Evolutionary conservation across 1,140 invertebrate species (phyloP).

Genomic region (Ips nitidus): DNA sequence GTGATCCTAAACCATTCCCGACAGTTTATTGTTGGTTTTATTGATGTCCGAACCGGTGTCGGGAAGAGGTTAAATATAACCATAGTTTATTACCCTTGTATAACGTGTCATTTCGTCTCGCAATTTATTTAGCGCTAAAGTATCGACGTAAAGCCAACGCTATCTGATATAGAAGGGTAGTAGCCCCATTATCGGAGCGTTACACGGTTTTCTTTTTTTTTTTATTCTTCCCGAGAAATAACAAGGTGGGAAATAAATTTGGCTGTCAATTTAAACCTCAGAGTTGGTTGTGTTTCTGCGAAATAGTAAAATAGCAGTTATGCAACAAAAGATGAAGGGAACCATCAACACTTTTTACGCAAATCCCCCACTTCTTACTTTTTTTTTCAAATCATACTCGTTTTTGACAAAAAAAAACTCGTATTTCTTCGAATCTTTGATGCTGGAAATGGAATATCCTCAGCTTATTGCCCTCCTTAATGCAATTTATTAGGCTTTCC

Average conservation of each 20-base stretch:
- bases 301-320: too few relatives aligned
- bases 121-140: conserved; percentile 21
- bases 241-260: conserved; percentile 13
- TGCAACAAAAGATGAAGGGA: too few relatives aligned
- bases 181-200: conserved; percentile 2
- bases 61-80: not conserved
- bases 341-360: too few relatives aligned
- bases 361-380: too few relatives aligned
- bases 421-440: too few relatives aligned
- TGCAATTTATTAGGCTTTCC: not conserved
- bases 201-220: conserved; percentile 4
- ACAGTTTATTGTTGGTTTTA: too few relatives aligned
- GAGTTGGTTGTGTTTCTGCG: not conserved
- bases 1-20: too few relatives aligned
- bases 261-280: conserved; percentile 1
- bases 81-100: conserved; percentile 9
- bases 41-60: too few relatives aligned
- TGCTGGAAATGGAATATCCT: too few relatives aligned
- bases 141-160: conserved; percentile 13
- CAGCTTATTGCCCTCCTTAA: too few relatives aligned
- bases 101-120: conserved; percentile 16
- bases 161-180: conserved; percentile 12
- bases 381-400: too few relatives aligned
- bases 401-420: too few relatives aligned
- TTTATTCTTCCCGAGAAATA: conserved; percentile 17